Evolutionary conservation across 2,113 vertebrate species (phyloP), one percentile per base, ranked within the genome.

Genomic region (Gasterosteus nipponicus): DNA sequence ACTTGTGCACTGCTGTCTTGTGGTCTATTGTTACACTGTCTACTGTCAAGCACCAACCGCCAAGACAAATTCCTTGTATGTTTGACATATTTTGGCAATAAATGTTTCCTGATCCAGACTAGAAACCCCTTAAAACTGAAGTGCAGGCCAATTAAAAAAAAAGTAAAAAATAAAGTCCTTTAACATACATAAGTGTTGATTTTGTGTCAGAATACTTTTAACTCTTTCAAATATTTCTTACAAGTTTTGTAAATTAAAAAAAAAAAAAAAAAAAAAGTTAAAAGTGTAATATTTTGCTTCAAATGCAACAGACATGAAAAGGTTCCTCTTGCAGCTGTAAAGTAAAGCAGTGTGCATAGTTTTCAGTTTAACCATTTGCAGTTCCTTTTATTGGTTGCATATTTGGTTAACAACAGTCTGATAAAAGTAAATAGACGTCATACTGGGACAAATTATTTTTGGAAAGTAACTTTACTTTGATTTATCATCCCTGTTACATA

Each of bases 401-500:
- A 35, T 59, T 47, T 46, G 38, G 22, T 70, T 62, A 29, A 39
- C 22, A 29, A 14, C 67, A 59, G 9, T 14, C 7, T 8, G 44
- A 61, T 19, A 5, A 39, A 10, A 39, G 44, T 7, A 51, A 33
- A 22, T 18, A 26, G 19, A 60, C 69, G 59, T 71, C 29, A 47
- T 4, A 22, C 6, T 33, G 22, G 12, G 10, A 3, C n/a, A 19
- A 3, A 7, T 44, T 7, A 16, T 15, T 22, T 58, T 8, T 2
- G 22, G 8, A 26, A 54, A 46, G 9, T 4, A 57, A 57, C 1
- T 29, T 35, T 7, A 46, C 19, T 44, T 63, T 44, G 8, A 69
- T 61, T 19, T 0, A 70, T 35, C 9, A n/a, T 33, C 15, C 7
- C 3, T 10, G 10, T 33, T 16, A 0, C 41, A 33, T 83, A 98